These are phyloP conservation scores for Rhagonycha fulva DNA, from an alignment of 2,888 invertebrate species.

Conservation along the genomic window DNA sequence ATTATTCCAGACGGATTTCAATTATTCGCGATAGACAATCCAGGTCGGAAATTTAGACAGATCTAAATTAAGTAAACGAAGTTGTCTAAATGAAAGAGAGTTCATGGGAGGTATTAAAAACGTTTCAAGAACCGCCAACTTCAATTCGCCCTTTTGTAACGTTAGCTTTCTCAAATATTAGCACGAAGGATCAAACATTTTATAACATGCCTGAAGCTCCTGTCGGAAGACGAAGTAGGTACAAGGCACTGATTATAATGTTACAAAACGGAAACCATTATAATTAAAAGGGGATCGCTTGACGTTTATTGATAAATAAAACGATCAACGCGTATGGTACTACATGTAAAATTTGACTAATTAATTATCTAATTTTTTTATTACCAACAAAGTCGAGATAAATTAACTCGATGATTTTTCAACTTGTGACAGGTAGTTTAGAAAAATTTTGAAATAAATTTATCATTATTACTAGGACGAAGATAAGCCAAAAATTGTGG, in stretches of 20 bases:
- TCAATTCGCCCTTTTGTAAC: constrained; percentile 41
- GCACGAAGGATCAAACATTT: constrained; percentile 51
- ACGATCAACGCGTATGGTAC: constrained; percentile 1
- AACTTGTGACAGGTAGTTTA: not conserved
- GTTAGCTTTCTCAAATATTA: constrained; percentile 47
- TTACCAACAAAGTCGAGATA: not conserved
- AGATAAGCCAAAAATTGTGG: not conserved
- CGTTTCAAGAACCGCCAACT: constrained; percentile 24
- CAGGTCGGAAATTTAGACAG: constrained; percentile 37
- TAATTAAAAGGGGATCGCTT: constrained; percentile 24
- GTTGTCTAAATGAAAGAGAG: constrained; percentile 12
- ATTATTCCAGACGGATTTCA: constrained; percentile 41
- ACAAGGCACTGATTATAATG: constrained; percentile 27
- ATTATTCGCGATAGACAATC: constrained; percentile 43
- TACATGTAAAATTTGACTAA: not conserved
- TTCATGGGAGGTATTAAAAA: constrained; percentile 39
- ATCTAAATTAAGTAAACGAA: constrained; percentile 31
- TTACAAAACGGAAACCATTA: constrained; percentile 30
- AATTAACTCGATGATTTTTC: not conserved
- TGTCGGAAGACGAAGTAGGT: constrained; percentile 28
- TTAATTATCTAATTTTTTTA: constrained; percentile 6
- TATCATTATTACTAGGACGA: not conserved
- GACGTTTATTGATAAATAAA: constrained; percentile 27
- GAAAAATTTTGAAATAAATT: constrained; percentile 1
- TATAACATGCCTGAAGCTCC: constrained; percentile 41